Base-by-base conservation (phyloP, 2,797 vertebrate species). In the Enteromius mattozi region DNA sequence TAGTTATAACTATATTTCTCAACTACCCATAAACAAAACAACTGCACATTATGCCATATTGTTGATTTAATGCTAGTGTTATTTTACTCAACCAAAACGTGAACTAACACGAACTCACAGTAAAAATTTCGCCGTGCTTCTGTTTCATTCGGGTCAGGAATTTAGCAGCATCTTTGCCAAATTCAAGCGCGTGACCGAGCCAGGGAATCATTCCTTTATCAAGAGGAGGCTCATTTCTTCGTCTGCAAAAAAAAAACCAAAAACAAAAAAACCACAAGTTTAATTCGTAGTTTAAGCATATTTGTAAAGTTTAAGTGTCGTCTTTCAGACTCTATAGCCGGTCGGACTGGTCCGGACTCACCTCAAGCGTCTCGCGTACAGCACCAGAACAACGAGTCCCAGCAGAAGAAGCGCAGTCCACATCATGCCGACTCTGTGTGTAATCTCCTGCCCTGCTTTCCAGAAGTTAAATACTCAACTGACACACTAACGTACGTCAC, bases 71-170 rank as follows among this genome's bases (percentile, higher is more conserved):
- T 59, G 12, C 14, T 61, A 7, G 3, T 21, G 21, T 59, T 56
- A 40, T 24, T 40, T 40, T 24, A 27, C 54, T 42, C 33, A 24
- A 17, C 14, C 13, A 59, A 78, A 19, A 65, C 5, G 27, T 24
- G 47, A 85, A 6, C 19, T 24, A 14, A 65, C 17, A 72, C 6
- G 7, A 35, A 74, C 96, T 93, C 89, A 97, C 97, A 0, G 97
- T 98, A 84, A 97, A 98, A 80, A 97, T 95, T 68, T 98, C 96
- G 0, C 97, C 97, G 2, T 98, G 95, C 74, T 96, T 97, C 66
- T 92, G 90, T 90, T 96, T 97, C 97, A 98, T 98, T 80, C 90
- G 87, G 0, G 91, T 65, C 81, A 98, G 90, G 91, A 98, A 97
- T 83, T 91, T 92, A 45, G 94, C 94, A 3, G 94, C 92, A 91